These are phyloP conservation scores for Pollicipes pollicipes DNA, from an alignment of 1,140 invertebrate genomes.

Conservation along the genomic window DNA sequence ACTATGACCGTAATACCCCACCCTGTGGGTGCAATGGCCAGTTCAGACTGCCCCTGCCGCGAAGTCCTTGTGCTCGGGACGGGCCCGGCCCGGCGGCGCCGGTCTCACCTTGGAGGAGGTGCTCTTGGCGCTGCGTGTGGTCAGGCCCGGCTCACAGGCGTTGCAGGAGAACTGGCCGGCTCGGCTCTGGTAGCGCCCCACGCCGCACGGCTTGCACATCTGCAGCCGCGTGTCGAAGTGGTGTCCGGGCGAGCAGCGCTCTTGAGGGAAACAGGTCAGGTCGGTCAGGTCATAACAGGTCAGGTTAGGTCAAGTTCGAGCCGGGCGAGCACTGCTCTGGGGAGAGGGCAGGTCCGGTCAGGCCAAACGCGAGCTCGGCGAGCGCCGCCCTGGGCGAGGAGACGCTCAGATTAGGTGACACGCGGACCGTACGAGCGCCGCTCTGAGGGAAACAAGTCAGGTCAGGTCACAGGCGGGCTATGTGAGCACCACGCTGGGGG, in stretches of 20 bases:
- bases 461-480: no score
- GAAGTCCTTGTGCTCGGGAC: no score
- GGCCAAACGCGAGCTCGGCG: no score
- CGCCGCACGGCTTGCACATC: slow-evolving; percentile 73
- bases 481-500: no score
- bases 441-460: no score
- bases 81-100: slow-evolving; percentile 19
- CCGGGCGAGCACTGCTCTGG: no score
- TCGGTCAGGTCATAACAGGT: slow-evolving; percentile 5
- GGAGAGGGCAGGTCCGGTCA: no score
- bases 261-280: slow-evolving; percentile 27
- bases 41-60: no score
- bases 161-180: slow-evolving; percentile 80
- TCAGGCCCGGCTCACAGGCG: slow-evolving; percentile 78
- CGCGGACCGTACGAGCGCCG: no score
- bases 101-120: neutral
- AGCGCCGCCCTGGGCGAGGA: no score
- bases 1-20: no score
- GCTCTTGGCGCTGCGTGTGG: slow-evolving; percentile 64
- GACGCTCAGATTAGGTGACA: slow-evolving; percentile 23
- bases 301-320: neutral
- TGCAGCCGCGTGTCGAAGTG: slow-evolving; percentile 71
- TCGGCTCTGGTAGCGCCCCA: slow-evolving; percentile 79
- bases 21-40: no score
- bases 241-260: slow-evolving; percentile 75